Base-by-base conservation (phyloP, 1,140 invertebrate genomes). In the Lineus longissimus region DNA sequence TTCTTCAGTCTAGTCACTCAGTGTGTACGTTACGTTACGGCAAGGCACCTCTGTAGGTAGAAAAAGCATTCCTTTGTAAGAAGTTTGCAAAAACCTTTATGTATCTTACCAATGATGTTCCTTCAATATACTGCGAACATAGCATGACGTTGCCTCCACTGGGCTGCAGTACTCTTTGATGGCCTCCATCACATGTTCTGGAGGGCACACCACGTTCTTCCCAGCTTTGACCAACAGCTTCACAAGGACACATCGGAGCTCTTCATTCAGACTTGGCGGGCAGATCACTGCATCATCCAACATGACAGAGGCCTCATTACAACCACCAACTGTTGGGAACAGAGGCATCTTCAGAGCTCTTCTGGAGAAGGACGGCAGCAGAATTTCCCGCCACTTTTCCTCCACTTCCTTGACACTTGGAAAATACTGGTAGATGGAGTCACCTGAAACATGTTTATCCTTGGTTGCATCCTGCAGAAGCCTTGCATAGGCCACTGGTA, bases 351-450 rank as follows among this genome's bases (percentile, higher is more conserved):
- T 51, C 6, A 51, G 47, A n/a, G 25, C 4, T 7, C 25, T 7
- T 33, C 31, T 31, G 25, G 61, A 61, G 19, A 62, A 65, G 43
- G 67, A 43, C 0, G 57, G 59, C 36, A 59, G 19, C 36, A 70
- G 40, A 1, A 70, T 60, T 15, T 61, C 30, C 30, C 59, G 33
- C 68, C 68, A 70, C 31, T 61, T 62, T 33, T 65, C 63, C 22
- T 61, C 45, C 4, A 70, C 66, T 7, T 30, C 47, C 13, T n/a
- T 41, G 25, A 58, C 19, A 43, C 65, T 60, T 11, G 68, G 68
- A 40, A 67, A 56, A 1, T 55, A 45, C 22, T 33, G 19, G 43
- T 68, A 70, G 29, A 70, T 19, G 27, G 45, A 4, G 9, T n/a
- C n/a, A 7, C n/a, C 25, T 51, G 6, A 7, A 7, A 19, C n/a